Base-by-base conservation (phyloP, 2,888 invertebrate genomes). In the Stramonita haemastoma region DNA sequence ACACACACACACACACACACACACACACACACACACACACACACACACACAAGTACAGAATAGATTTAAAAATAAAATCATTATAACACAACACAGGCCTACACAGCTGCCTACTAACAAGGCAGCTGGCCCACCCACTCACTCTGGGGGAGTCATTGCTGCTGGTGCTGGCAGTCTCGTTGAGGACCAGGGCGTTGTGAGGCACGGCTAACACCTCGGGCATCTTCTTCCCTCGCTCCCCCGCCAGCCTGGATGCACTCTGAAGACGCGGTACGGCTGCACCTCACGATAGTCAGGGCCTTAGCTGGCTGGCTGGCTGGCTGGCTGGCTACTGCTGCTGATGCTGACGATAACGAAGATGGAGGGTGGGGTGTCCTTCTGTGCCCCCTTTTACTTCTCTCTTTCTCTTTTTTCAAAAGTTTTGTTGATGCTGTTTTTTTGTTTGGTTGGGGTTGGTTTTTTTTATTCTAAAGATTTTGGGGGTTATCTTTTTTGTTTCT, bases 131-230 rank as follows among this genome's bases (percentile, higher is more conserved):
- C n/a, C n/a, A n/a, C 26, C 26, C 57, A 87, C 86, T 22, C 81
- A 86, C 87, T 81, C 77, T 88, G 4, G 87, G 87, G 32, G 87
- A 88, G 36, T 88, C 87, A 36, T 46, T 89, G 56, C 84, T 89
- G 84, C 84, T 89, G 60, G 70, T 89, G 70, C 84, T 89, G 73
- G 70, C 85, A 13, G 46, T 85, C 83, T 85, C 85, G 0, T 81
- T 32, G 57, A 88, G 81, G 32, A 88, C 26, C 73, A 89, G 36
- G 56, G 86, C 32, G 0, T 77, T 70, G 36, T 36, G 66, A 26
- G 77, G 29, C 26, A 36, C 77, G 70, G 86, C 32, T 46, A 85
- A 70, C 70, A 89, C 89, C 60, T 86, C 85, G 13, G 89, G 85
- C 89, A 87, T 86, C 17, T 36, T 79, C 87, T 56, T 81, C 70